Conservation (phyloP, 2,888 invertebrate genomes). For the Pollenia labialis region DNA sequence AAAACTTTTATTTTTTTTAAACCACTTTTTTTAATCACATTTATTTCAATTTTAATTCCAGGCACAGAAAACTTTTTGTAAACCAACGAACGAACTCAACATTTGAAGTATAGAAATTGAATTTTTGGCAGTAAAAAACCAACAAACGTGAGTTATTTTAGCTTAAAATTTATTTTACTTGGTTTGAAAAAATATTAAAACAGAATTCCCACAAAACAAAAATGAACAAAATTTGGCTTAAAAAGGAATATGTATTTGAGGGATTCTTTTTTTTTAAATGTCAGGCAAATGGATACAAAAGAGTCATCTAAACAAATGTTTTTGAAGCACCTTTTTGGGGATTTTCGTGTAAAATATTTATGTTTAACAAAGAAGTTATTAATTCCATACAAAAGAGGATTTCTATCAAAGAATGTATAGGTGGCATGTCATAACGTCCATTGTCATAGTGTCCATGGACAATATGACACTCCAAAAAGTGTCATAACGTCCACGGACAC, state of each 20-base stretch:
- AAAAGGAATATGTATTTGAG: background rate
- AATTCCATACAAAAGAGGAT: too few species aligned
- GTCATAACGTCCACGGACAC: too few species aligned
- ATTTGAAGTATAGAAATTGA: slow-evolving; percentile 42
- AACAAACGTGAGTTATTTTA: slow-evolving; percentile 66
- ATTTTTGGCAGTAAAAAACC: slow-evolving; percentile 25
- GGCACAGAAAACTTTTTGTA: slow-evolving; percentile 49
- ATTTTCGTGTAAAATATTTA: too few species aligned
- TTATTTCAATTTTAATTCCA: slow-evolving; percentile 43
- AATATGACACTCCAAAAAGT: too few species aligned
- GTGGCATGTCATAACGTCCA: too few species aligned
- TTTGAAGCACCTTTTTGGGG: too few species aligned
- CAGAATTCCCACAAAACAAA: background rate
- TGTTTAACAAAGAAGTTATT: too few species aligned
- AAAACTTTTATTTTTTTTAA: slow-evolving; percentile 45
- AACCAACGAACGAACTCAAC: background rate
- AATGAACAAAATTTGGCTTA: slow-evolving; percentile 15
- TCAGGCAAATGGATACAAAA: slow-evolving; percentile 7
- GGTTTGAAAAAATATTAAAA: slow-evolving; percentile 1
- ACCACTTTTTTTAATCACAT: slow-evolving; percentile 39
- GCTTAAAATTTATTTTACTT: slow-evolving; percentile 42
- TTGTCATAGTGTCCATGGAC: too few species aligned
- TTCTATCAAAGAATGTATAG: too few species aligned
- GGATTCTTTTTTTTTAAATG: background rate
- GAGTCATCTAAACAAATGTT: too few species aligned